Conservation (phyloP, 1,140 invertebrate genomes). For the Penaeus vannamei region DNA sequence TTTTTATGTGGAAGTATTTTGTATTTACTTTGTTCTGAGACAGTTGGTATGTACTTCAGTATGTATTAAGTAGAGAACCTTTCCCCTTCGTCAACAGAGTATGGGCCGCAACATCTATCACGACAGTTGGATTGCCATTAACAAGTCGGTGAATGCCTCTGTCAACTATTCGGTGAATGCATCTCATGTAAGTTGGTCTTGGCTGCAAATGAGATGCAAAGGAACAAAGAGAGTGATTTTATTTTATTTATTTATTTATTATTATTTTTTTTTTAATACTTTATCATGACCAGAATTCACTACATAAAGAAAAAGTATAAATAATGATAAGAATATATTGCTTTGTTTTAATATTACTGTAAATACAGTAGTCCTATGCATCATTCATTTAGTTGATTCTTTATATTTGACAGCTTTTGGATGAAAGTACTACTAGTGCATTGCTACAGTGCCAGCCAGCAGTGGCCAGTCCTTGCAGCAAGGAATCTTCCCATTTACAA, state of each 20-base stretch:
- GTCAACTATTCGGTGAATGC: conserved; percentile 35
- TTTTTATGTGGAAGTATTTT: not conserved
- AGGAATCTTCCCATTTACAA: conserved; percentile 13
- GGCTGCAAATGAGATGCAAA: too few species aligned
- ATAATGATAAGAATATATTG: too few species aligned
- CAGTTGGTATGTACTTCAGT: not conserved
- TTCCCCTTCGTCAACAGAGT: conserved; percentile 16
- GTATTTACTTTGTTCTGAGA: not conserved
- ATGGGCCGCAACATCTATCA: conserved; percentile 35
- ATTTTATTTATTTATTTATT: too few species aligned
- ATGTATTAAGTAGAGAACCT: not conserved
- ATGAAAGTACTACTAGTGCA: conserved; percentile 41
- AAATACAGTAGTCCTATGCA: too few species aligned
- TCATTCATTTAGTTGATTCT: not conserved
- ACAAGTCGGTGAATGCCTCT: conserved; percentile 63
- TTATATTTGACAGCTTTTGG: conserved; percentile 48
- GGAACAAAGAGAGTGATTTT: too few species aligned
- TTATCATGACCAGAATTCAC: too few species aligned
- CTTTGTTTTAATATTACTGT: too few species aligned
- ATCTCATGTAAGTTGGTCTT: conserved; percentile 42
- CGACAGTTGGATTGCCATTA: conserved; percentile 66
- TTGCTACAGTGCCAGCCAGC: conserved; percentile 35
- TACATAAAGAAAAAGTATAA: too few species aligned
- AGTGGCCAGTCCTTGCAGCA: not conserved
- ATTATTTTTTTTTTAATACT: too few species aligned